These are phyloP conservation scores for Montipora sp. DNA, from an alignment of 64 coral and sea anemone genomes.

Conservation along the genomic window DNA sequence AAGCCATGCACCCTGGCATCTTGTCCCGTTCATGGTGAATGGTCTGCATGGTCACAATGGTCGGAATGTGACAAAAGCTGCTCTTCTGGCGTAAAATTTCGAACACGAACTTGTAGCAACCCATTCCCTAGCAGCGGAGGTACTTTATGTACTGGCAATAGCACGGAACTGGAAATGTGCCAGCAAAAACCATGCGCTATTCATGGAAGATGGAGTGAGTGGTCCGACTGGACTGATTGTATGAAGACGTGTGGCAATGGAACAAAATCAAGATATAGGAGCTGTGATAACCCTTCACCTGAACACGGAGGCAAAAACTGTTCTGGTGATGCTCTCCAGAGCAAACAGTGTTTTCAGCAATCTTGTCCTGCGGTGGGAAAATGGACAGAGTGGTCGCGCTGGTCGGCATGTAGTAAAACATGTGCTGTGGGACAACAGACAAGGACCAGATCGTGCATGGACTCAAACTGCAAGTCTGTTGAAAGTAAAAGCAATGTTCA, in stretches of 20 bases:
- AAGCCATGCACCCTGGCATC: constrained; percentile 27
- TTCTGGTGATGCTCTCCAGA: constrained; percentile 40
- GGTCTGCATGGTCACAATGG: constrained; percentile 78
- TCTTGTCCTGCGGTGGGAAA: constrained; percentile 49
- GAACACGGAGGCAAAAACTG: constrained; percentile 42
- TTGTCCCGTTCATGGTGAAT: constrained; percentile 72
- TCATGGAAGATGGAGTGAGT: constrained; percentile 58
- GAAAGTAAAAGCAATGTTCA: not conserved
- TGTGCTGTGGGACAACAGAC: constrained; percentile 73
- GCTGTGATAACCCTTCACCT: constrained; percentile 27
- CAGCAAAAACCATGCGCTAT: constrained; percentile 32
- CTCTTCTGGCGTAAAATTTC: constrained; percentile 34
- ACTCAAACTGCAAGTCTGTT: not conserved
- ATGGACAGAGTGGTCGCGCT: constrained; percentile 78
- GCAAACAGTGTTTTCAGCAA: constrained; percentile 65
- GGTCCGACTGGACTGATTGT: constrained; percentile 79
- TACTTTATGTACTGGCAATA: constrained; percentile 51
- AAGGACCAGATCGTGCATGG: constrained; percentile 61
- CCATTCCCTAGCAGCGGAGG: constrained; percentile 55
- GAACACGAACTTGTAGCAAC: constrained; percentile 63
- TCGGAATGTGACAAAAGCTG: constrained; percentile 66
- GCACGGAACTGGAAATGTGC: constrained; percentile 45
- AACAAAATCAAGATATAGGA: constrained; percentile 48
- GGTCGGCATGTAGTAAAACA: constrained; percentile 67
- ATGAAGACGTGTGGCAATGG: constrained; percentile 67